Conservation (phyloP, 2,888 invertebrate genomes). For the Pinctada fucata region DNA sequence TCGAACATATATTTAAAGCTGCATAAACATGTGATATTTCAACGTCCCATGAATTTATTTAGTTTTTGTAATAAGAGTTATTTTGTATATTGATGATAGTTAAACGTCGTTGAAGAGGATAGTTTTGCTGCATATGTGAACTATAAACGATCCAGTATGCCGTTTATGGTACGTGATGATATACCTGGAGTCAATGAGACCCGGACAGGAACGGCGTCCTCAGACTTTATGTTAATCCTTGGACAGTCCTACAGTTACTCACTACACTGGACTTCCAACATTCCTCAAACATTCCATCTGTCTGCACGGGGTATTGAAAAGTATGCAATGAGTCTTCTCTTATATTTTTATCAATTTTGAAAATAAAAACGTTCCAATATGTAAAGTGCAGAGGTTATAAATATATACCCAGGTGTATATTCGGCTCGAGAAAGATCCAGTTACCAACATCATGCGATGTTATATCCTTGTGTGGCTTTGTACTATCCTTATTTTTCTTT, state of each 20-base stretch:
- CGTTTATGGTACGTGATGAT: slow-evolving; percentile 5
- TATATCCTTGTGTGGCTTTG: no score
- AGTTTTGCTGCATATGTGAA: neutral
- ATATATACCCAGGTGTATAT: no score
- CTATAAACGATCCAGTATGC: neutral
- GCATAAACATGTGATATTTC: neutral
- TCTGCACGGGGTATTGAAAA: neutral
- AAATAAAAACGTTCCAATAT: no score
- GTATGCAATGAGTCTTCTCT: neutral
- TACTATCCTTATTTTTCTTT: no score
- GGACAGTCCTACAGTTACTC: neutral
- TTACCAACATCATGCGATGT: no score
- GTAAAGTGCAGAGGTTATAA: no score
- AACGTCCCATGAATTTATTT: no score
- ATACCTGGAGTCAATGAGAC: neutral
- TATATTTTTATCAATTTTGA: neutral
- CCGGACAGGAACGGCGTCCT: neutral
- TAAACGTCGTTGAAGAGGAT: neutral
- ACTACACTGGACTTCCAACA: neutral
- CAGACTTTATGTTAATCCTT: neutral
- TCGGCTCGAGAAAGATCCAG: no score
- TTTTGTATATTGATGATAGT: neutral
- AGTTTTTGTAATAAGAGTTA: no score
- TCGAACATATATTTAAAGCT: neutral
- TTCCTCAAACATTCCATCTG: neutral